These are phyloP conservation scores for Euzetes globulus DNA, from an alignment of 2,888 invertebrate species.

Conservation along the genomic window DNA sequence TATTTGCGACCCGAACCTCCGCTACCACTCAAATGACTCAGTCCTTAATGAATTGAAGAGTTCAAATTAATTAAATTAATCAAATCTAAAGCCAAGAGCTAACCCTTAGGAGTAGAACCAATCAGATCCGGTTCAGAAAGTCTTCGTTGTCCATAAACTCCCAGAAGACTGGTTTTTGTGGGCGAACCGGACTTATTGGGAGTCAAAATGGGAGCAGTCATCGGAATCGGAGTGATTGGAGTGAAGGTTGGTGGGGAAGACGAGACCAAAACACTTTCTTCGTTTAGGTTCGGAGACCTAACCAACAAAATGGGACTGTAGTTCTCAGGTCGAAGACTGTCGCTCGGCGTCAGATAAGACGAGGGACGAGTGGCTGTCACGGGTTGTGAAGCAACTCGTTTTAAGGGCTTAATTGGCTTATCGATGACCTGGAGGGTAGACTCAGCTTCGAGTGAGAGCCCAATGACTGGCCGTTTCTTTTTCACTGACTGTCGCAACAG, in stretches of 20 bases:
- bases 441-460: constrained; percentile 32
- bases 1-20: constrained; percentile 53
- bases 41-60: background rate
- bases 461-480: constrained; percentile 29
- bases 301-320: constrained; percentile 15
- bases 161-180: constrained; percentile 28
- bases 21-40: constrained; percentile 41
- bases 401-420: constrained; percentile 30
- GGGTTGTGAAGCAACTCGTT: constrained; percentile 38
- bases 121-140: constrained; percentile 90
- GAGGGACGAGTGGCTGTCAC: constrained; percentile 21
- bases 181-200: constrained; percentile 3
- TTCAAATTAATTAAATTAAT: no score
- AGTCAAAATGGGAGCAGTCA: constrained; percentile 3
- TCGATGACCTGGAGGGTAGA: background rate
- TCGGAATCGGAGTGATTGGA: background rate
- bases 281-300: constrained; percentile 18
- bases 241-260: background rate
- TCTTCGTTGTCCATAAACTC: constrained; percentile 56
- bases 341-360: background rate
- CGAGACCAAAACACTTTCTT: constrained; percentile 11
- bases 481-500: constrained; percentile 14
- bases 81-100: constrained; percentile 40
- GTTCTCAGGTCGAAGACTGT: background rate
- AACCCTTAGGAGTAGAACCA: constrained; percentile 88